Percentiles rank a stretch among this genome's conserved stretches.
phyloP scores from a whole-genome alignment of 2,797 vertebrate species.

The Danio jaintianensis region DNA sequence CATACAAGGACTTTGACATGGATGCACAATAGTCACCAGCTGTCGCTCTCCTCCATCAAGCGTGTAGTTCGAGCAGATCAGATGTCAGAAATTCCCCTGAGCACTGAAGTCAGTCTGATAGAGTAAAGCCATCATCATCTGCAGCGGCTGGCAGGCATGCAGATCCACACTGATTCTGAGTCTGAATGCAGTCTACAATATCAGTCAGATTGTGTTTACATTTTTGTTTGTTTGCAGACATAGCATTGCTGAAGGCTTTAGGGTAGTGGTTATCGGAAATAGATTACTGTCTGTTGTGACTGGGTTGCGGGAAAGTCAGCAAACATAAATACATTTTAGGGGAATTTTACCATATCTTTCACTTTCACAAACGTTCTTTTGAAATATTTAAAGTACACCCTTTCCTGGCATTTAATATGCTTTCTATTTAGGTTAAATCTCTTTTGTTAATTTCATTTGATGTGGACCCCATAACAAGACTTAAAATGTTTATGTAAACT shows the following conservation, averaged over 20 bases:
- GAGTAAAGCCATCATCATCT: slow-evolving; percentile 14
- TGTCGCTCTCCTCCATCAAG: slow-evolving; percentile 41
- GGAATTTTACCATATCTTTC: neutral
- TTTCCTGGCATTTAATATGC: too few relatives aligned
- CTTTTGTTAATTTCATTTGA: too few relatives aligned
- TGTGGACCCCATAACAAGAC: too few relatives aligned
- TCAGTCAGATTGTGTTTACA: slow-evolving; percentile 12
- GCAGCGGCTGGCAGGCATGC: slow-evolving; percentile 27
- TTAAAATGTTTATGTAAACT: too few relatives aligned
- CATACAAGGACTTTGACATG: neutral
- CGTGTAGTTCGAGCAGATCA: slow-evolving; percentile 53
- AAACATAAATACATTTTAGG: slow-evolving; percentile 2
- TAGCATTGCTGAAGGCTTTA: neutral
- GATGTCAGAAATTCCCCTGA: slow-evolving; percentile 61
- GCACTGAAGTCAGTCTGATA: slow-evolving; percentile 24
- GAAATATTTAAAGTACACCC: too few relatives aligned
- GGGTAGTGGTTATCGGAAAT: neutral
- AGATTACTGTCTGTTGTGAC: neutral
- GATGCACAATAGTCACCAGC: slow-evolving; percentile 46
- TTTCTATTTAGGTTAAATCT: too few relatives aligned
- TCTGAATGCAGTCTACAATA: slow-evolving; percentile 7
- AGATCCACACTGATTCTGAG: neutral
- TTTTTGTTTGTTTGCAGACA: slow-evolving; percentile 8
- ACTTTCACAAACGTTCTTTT: too few relatives aligned
- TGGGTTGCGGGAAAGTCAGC: neutral